Conservation (phyloP, 2,113 vertebrate genomes). For the Aldabrachelys gigantea region DNA sequence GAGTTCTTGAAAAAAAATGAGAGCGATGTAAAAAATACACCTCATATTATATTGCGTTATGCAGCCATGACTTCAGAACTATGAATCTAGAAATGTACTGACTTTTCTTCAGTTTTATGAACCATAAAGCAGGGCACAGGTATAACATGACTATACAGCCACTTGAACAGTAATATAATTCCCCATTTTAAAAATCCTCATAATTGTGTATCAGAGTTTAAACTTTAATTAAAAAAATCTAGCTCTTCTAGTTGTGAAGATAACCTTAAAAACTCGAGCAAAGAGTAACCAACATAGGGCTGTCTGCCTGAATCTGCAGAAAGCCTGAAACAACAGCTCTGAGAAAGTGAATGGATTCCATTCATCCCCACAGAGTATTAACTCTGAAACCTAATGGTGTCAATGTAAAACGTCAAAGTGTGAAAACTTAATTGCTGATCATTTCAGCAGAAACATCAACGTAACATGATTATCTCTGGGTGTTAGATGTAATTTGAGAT, state of each 20-base stretch:
- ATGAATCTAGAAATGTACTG: background rate
- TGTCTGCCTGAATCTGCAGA: background rate
- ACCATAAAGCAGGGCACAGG: background rate
- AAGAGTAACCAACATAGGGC: background rate
- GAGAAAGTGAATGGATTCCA: background rate
- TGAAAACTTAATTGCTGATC: background rate
- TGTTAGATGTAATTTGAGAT: background rate
- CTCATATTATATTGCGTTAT: background rate
- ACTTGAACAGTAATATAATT: background rate
- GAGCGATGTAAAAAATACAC: background rate
- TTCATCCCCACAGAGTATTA: background rate
- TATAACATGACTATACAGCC: background rate
- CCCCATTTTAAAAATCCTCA: background rate
- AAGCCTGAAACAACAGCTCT: background rate
- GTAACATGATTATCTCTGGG: background rate
- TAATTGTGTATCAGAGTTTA: background rate
- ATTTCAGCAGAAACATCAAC: background rate
- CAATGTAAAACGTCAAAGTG: background rate
- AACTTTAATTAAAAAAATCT: background rate
- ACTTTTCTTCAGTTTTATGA: background rate
- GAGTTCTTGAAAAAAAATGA: background rate
- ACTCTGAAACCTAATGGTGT: background rate
- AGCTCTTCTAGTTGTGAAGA: background rate
- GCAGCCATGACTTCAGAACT: background rate
- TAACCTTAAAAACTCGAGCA: rapidly evolving